Base-by-base conservation (phyloP, 1,140 invertebrate species). In the Drosophila teissieri region DNA sequence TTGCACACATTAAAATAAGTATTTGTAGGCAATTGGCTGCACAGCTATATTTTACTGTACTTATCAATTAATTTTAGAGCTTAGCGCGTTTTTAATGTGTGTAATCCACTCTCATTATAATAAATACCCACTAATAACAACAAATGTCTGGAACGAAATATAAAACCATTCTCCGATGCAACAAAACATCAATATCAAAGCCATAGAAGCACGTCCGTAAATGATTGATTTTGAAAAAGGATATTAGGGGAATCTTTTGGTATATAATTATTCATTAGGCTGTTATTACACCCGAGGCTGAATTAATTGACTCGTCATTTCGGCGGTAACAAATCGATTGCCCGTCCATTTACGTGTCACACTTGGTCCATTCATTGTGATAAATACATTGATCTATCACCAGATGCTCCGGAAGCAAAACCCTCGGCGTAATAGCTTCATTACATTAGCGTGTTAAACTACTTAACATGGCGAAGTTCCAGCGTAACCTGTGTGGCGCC, bases 371-470 rank as follows among this genome's bases (percentile, higher is more conserved):
- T 24, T 65, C 39, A 37, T 17, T 22, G 17, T 14, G 46, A 42
- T 76, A 53, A 69, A 77, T 48, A 39, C 55, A 60, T 75, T 86
- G 68, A 82, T 62, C 67, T 53, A 34, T 48, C 60, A 85, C 40
- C 63, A 39, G 56, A 52, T 53, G 17, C 19, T 22, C 27, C 22
- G 27, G 48, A 39, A 64, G 80, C 56, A 44, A 37, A 27, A 45
- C 63, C 73, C 31, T 55, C 39, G 73, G 51, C 79, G 74, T 55
- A 55, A 24, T 46, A 57, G 31, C 57, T 64, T 70, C 75, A 77
- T 82, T 75, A 64, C 79, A 86, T 86, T 88, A 88, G 76, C 79
- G 75, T 82, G 82, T 79, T 88, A 76, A 86, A 79, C 78, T 76
- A 82, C 79, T 86, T 88, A 82, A 65, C 60, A 81, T 58, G 52